These are phyloP conservation scores for Chroicocephalus ridibundus DNA, from an alignment of 2,113 vertebrate genomes.

Conservation along the genomic window DNA sequence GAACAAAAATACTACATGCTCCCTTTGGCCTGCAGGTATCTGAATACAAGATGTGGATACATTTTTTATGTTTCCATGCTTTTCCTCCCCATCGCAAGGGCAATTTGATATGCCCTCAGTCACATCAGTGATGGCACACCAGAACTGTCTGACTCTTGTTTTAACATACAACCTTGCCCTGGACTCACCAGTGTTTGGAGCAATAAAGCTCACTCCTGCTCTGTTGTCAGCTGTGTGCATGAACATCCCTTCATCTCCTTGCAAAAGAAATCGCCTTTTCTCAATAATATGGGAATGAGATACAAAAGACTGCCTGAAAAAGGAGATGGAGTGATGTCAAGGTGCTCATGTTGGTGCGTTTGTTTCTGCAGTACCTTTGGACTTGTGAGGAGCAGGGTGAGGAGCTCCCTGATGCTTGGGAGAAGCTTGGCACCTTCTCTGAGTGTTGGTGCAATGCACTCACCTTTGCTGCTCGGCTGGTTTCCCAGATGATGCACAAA, in stretches of 20 bases:
- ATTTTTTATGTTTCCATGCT: not conserved
- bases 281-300: not conserved
- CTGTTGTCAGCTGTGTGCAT: no score
- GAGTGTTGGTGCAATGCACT: not conserved
- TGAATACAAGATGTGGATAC: accelerated
- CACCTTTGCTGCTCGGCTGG: not conserved
- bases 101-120: not conserved
- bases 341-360: accelerated
- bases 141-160: not conserved
- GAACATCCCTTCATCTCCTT: not conserved
- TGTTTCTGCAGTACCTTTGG: not conserved
- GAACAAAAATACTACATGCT: not conserved
- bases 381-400: not conserved
- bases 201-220: not conserved
- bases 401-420: accelerated
- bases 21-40: not conserved
- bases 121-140: not conserved
- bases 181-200: not conserved
- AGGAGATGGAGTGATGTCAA: not conserved
- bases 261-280: not conserved
- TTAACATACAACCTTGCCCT: not conserved
- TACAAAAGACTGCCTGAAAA: not conserved
- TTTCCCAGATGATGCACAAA: not conserved
- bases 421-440: not conserved
- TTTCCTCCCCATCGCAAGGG: not conserved